Base-by-base conservation (phyloP, 35 echinoderm and acorn worm species). In the Ptychodera flava region DNA sequence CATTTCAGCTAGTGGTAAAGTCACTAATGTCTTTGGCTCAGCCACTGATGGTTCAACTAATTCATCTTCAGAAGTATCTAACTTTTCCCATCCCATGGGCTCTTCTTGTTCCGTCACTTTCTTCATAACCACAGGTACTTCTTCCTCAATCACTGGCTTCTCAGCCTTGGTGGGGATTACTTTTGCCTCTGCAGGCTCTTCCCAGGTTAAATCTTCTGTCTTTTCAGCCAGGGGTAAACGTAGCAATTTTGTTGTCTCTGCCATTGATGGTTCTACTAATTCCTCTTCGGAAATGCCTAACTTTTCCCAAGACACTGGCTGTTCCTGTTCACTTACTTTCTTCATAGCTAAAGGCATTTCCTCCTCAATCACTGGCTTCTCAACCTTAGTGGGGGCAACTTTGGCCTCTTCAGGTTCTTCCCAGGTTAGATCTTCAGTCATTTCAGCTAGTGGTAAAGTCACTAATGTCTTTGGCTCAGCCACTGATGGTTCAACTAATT, bases 41-140 rank as follows among this genome's bases (percentile, higher is more conserved):
- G 45, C 45, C 22, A 64, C 45, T 22, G 6, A 12, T 64, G 45
- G 45, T 64, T 64, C 22, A 12, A 12, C 45, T 22, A 64, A 22
- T 22, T 64, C 45, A 64, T 64, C 45, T 12, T 6, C 6, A 12
- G 45, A 12, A 64, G 22, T 22, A 64, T 22, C 45, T 12, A 64
- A 22, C 22, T 64, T 64, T 64, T 64, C 45, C 45, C 45, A 64
- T 64, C 6, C 6, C 22, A 64, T 6, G 45, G 45, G 22, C 22
- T 64, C 45, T 64, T 64, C 45, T 64, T 64, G 45, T 64, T 6
- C 45, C 6, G 22, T 22, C 22, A 22, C 78, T 81, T 93, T 34
- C 76, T 38, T 36, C 30, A 77, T 35, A 28, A 64, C 27, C 33
- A 87, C 85, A 16, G 83, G 16, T 32, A 89, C 89, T 37, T 97